Evolutionary conservation across 2,797 vertebrate species (phyloP).

Genomic region (Cyprinella venusta): DNA sequence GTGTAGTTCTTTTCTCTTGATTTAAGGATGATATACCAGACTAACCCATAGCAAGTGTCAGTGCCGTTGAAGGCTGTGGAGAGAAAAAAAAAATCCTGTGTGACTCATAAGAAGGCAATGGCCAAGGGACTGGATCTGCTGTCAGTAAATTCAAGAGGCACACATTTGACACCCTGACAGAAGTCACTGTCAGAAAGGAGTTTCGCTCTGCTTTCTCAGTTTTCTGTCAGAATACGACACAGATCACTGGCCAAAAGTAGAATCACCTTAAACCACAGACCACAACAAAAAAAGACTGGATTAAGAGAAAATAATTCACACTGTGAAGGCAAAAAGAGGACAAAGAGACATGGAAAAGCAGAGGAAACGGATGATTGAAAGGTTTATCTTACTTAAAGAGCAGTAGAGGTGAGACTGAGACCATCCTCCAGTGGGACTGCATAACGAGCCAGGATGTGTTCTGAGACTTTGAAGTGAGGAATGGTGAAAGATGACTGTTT

Average conservation of each 20-base stretch:
- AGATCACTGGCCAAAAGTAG: conserved; percentile 57
- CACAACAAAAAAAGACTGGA: conserved; percentile 39
- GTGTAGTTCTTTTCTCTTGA: conserved; percentile 44
- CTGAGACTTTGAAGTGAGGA: conserved; percentile 24
- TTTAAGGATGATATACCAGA: conserved; percentile 67
- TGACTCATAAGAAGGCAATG: conserved; percentile 54
- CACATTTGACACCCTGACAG: conserved; percentile 31
- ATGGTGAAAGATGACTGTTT: conserved; percentile 44
- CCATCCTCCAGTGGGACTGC: conserved; percentile 44
- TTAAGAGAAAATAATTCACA: conserved; percentile 24
- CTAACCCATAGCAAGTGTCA: conserved; percentile 56
- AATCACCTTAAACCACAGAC: conserved; percentile 33
- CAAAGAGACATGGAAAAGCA: background rate
- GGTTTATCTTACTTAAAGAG: conserved; percentile 27
- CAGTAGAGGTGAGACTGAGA: conserved; percentile 45
- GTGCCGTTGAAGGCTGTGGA: conserved; percentile 40
- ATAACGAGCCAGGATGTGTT: conserved; percentile 51
- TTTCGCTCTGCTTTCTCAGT: conserved; percentile 26
- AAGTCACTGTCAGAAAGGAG: conserved; percentile 28
- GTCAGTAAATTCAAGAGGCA: conserved; percentile 24
- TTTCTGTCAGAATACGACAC: conserved; percentile 25
- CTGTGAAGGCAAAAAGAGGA: conserved; percentile 33
- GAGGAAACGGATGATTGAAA: conserved; percentile 7
- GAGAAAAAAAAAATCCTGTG: conserved; percentile 53
- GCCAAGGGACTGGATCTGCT: conserved; percentile 40